Conservation (phyloP, 2,113 vertebrate species). For the Columba livia region DNA sequence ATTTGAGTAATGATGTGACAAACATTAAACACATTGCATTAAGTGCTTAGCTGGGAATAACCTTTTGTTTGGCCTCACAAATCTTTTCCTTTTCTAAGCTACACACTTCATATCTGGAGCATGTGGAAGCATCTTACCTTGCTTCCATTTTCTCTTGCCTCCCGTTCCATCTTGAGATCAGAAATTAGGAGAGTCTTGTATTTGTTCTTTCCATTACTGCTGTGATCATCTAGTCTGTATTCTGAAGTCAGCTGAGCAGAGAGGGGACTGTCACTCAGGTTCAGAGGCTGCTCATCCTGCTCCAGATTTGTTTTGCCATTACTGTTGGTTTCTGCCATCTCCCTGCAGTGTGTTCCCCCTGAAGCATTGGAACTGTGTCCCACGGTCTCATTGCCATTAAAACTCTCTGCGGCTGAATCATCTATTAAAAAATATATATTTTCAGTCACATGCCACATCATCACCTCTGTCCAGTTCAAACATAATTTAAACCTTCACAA, state of each 20-base stretch:
- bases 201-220: conserved; percentile 82
- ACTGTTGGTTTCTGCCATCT: conserved; percentile 78
- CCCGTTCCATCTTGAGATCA: conserved; percentile 84
- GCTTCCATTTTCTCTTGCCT: conserved; percentile 84
- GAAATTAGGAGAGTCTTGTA: conserved; percentile 82
- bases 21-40: conserved; percentile 22
- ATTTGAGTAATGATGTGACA: conserved; percentile 22
- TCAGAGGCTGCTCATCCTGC: conserved; percentile 84
- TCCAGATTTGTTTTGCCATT: conserved; percentile 80
- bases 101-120: conserved; percentile 27
- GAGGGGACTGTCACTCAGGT: conserved; percentile 84
- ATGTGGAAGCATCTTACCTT: conserved; percentile 77
- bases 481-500: conserved; percentile 28
- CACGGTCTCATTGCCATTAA: conserved; percentile 84
- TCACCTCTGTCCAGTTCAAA: conserved; percentile 57
- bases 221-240: conserved; percentile 81
- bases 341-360: conserved; percentile 80
- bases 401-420: conserved; percentile 86
- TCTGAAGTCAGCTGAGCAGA: conserved; percentile 81
- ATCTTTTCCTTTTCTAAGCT: conserved; percentile 33
- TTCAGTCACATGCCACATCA: conserved; percentile 54
- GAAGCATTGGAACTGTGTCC: conserved; percentile 78
- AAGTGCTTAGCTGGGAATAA: conserved; percentile 18
- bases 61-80: background rate
- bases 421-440: conserved; percentile 77